Base-by-base conservation (phyloP, 2,797 vertebrate genomes). In the Acanthurus lineatus region DNA sequence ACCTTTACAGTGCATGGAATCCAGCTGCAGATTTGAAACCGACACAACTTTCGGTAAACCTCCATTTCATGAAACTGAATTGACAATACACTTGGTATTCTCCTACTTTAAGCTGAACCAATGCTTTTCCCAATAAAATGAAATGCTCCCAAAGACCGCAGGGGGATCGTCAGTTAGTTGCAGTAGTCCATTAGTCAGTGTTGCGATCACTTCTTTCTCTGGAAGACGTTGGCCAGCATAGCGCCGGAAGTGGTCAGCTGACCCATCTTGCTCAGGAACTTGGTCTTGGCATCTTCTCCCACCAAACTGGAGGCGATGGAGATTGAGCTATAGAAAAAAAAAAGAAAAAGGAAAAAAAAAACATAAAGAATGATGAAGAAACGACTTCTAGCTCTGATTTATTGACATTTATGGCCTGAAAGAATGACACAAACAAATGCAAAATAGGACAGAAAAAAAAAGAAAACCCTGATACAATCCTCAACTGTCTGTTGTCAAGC, bases 181-280 rank as follows among this genome's bases (percentile, higher is more conserved):
- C 47, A 5, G 76, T 8, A 32, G 42, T 56, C 12, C 11, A 20
- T 76, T 58, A 40, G 79, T 82, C 71, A 71, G 77, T 65, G 40
- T 70, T 5, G 78, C 0, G 44, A 60, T 96, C 88, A 99, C 91
- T 99, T 99, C 95, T 99, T 99, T 78, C 98, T 96, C 96, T 99
- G 98, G 94, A 99, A 99, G 92, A 99, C 98, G 5, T 98, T 99
- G 77, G 98, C 98, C 96, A 99, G 65, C 98, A 99, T 99, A 81
- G 98, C 98, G 48, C 98, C 97, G 1, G 98, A 99, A 1, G 98
- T 99, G 74, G 98, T 99, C 90, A 99, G 93, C 95, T 99, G 98
- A 87, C 98, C 98, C 98, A 99, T 99, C 96, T 99, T 99, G 92
- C 98, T 99, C 90, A 99, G 93, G 92, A 99, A 99, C 95, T 99